phyloP scores from a whole-genome alignment of 2,888 invertebrate genomes.

The Drosophila basisetae region DNA sequence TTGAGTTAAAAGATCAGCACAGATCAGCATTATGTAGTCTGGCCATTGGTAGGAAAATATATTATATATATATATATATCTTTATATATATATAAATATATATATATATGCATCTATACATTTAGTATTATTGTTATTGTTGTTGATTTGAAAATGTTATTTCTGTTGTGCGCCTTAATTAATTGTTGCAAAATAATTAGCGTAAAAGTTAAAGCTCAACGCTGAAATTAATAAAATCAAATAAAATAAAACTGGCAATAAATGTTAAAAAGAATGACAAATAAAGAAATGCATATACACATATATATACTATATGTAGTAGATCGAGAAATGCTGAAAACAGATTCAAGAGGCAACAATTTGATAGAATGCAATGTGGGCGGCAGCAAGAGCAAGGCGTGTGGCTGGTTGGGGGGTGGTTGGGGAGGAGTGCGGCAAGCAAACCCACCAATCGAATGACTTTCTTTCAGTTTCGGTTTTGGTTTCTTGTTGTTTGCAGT shows the following conservation, averaged over 20 bases:
- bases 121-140: conserved; percentile 11
- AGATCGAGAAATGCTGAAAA: conserved; percentile 2
- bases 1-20: conserved; percentile 77
- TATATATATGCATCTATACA: conserved; percentile 4
- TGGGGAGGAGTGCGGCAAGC: not conserved
- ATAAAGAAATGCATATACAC: conserved; percentile 3
- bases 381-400: not conserved
- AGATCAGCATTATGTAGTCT: conserved; percentile 64
- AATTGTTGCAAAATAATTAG: conserved; percentile 83
- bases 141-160: conserved; percentile 53
- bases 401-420: not conserved
- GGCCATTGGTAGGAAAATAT: conserved; percentile 24
- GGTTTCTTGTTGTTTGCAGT: not conserved
- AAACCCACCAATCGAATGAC: conserved; percentile 5
- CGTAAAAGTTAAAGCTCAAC: conserved; percentile 74
- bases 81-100: conserved; percentile 9
- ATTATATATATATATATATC: conserved; percentile 1
- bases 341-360: not conserved
- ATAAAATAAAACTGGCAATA: conserved; percentile 38
- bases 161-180: conserved; percentile 74
- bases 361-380: conserved; percentile 8
- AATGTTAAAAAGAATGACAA: conserved; percentile 13
- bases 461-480: conserved; percentile 1
- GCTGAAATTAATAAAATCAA: conserved; percentile 59
- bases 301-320: not conserved